A percentile compares a stretch with the other conserved stretches of the same genome.
These are phyloP conservation scores for Maccullochella peelii DNA, from an alignment of 2,113 vertebrate genomes.

Conservation along the genomic window DNA sequence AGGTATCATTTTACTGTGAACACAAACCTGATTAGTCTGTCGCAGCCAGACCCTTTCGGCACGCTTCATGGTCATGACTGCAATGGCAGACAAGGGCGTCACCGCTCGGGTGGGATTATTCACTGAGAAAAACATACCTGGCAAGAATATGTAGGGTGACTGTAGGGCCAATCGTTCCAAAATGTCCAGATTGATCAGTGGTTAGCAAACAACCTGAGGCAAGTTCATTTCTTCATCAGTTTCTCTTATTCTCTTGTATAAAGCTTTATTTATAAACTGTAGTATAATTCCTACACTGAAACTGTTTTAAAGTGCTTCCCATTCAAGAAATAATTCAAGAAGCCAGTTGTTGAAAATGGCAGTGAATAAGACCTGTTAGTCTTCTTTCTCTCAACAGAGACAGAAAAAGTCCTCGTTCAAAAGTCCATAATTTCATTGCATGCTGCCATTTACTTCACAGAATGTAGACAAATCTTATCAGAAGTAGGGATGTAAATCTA, in stretches of 20 bases:
- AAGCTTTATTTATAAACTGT: too few species aligned
- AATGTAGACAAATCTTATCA: neutral
- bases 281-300: neutral
- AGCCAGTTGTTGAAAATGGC: neutral
- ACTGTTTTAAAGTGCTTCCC: neutral
- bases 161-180: neutral
- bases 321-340: neutral
- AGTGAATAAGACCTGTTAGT: neutral
- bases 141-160: neutral
- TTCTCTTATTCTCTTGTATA: neutral
- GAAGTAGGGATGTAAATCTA: neutral
- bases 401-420: too few species aligned
- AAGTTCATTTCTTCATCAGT: neutral
- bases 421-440: neutral
- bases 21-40: conserved; percentile 31
- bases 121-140: neutral
- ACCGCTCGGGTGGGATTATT: neutral
- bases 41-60: conserved; percentile 10
- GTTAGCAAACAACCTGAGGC: neutral
- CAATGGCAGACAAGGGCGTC: neutral
- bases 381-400: neutral
- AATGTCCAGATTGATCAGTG: neutral
- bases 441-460: neutral
- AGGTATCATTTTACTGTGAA: conserved; percentile 41
- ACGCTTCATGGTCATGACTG: neutral